Evolutionary conservation across 35 echinoderm and acorn worm genomes (phyloP).

Genomic region (Diadema setosum): DNA sequence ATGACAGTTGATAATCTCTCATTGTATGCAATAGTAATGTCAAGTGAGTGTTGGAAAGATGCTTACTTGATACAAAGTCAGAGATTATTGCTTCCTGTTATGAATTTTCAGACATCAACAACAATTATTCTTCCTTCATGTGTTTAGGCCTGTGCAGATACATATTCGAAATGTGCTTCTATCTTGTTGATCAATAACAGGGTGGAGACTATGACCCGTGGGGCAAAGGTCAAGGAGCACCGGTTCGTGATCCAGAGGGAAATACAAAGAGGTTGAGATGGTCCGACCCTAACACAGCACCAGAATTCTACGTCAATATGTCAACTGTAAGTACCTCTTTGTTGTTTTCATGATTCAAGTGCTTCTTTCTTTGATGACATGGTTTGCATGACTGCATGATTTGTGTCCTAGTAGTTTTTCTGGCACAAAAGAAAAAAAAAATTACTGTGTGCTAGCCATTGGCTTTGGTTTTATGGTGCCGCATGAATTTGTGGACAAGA

Average conservation of each 20-base stretch:
- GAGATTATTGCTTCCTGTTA: no score
- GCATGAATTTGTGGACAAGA: no score
- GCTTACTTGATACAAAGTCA: not conserved
- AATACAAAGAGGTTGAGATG: conserved; percentile 73
- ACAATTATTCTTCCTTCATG: not conserved
- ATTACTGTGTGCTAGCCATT: no score
- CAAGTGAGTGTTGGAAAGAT: not conserved
- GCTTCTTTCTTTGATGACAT: no score
- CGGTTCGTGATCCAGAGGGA: conserved; percentile 55
- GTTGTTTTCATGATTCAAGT: no score
- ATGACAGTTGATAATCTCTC: no score
- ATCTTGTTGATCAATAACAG: not conserved
- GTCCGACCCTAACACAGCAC: conserved; percentile 56
- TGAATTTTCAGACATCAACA: no score
- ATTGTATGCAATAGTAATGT: not conserved
- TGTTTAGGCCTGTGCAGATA: not conserved
- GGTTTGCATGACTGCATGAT: no score
- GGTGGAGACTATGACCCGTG: conserved; percentile 47
- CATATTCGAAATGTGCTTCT: not conserved
- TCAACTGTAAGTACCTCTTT: conserved; percentile 61
- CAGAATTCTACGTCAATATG: conserved; percentile 53
- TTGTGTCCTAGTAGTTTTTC: no score
- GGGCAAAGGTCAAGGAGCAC: conserved; percentile 84
- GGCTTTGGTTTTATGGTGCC: no score
- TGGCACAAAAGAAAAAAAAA: no score